phyloP scores from a whole-genome alignment of 2,888 invertebrate genomes.

The Crematogaster levior region DNA sequence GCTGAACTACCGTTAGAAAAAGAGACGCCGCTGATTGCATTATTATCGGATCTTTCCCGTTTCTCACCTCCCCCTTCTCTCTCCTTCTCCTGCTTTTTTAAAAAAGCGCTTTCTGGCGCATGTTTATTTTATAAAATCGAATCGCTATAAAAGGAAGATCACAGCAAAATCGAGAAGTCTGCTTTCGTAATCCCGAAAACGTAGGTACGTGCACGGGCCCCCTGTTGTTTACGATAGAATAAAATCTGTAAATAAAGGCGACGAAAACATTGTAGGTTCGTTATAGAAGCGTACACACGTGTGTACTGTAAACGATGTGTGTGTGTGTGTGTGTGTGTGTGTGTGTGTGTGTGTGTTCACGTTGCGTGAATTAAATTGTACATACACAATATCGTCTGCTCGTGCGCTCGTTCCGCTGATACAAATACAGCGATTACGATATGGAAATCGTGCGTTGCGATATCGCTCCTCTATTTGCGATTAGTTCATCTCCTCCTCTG shows the following conservation, averaged over 20 bases:
- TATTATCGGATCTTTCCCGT: slow-evolving; percentile 2
- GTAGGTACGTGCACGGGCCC: not conserved
- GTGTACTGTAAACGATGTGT: not conserved
- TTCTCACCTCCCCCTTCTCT: not conserved
- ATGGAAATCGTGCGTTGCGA: not conserved
- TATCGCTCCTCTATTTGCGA: not conserved
- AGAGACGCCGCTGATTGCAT: slow-evolving; percentile 44
- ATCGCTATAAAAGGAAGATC: not conserved
- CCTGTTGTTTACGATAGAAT: slow-evolving; percentile 9
- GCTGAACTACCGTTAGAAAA: slow-evolving; percentile 21
- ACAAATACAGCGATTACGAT: not conserved
- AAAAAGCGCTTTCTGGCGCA: not conserved
- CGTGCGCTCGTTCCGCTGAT: not conserved
- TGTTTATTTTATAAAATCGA: slow-evolving; percentile 43
- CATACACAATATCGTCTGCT: not conserved
- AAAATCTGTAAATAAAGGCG: slow-evolving; percentile 20
- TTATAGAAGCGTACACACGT: not conserved
- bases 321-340: not conserved
- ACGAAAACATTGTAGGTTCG: not conserved
- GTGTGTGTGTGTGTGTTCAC: not conserved
- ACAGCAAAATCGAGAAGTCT: slow-evolving; percentile 13
- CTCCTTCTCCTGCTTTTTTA: not conserved
- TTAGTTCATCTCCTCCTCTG: not conserved
- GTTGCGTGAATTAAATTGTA: slow-evolving; percentile 1
- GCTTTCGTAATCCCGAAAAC: slow-evolving; percentile 2